Base-by-base conservation (phyloP, 1,140 invertebrate species). In the Drosophila pruinosa region DNA sequence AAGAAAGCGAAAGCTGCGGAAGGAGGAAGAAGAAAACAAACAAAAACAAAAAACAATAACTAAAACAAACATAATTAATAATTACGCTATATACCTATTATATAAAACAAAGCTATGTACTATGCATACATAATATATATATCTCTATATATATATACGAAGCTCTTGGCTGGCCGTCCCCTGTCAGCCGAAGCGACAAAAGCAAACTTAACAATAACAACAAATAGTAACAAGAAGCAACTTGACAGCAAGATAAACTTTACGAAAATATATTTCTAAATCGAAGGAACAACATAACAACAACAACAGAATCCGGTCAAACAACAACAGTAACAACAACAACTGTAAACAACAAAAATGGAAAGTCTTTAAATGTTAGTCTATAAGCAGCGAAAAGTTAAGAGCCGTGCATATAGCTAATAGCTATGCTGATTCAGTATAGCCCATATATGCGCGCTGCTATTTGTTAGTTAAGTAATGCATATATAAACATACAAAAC, bases 361-460 rank as follows among this genome's bases (percentile, higher is more conserved):
- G 61, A 73, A 79, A 69, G 74, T 81, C 82, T 86, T 64, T 86
- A 88, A 68, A 88, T 86, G 81, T 86, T 86, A 86, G 81, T 88
- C 54, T 74, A 24, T 88, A 85, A 85, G 75, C 59, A 86, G 73
- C 74, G 73, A 68, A 69, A 86, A 68, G 45, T 73, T 86, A 86
- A 70, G 62, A 67, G 63, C 53, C 73, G 77, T 86, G 81, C 72
- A 85, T 78, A 69, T 79, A 73, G 31, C 31, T 34, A 34, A 69
- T 79, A 73, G 31, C 31, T 34, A 34, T 34, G 31, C 31, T 34
- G 31, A 34, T 34, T 34, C 10, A 34, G 31, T 34, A 34, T 34
- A 12, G 31, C 31, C 31, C 36, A 56, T 68, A 50, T 76, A 50
- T 72, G 74, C 62, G 62, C 72, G 72, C 61, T 73, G 77, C 73